Evolutionary conservation across 2,113 vertebrate genomes (phyloP).

Genomic region (Brevimyrus niger): DNA sequence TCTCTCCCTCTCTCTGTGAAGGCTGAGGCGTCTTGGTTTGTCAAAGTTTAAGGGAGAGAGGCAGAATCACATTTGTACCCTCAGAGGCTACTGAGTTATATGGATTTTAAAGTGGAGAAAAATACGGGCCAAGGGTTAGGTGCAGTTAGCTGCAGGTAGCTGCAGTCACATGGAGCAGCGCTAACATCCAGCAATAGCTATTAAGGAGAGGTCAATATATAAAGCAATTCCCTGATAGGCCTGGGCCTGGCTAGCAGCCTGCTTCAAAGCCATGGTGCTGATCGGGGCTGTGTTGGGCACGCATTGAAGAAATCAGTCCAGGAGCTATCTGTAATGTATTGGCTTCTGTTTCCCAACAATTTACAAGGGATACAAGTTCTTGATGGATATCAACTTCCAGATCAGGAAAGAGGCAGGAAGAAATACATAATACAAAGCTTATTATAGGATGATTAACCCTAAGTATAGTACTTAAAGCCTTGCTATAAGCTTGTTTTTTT

Average conservation of each 20-base stretch:
- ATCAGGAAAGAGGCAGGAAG: neutral
- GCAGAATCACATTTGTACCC: neutral
- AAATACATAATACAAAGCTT: neutral
- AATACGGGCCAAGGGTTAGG: neutral
- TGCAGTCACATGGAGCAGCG: neutral
- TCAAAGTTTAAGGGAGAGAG: neutral
- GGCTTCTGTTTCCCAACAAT: neutral
- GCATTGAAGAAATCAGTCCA: neutral
- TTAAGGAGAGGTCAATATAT: neutral
- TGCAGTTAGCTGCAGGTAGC: neutral
- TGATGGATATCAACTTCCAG: neutral
- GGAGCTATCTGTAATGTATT: neutral
- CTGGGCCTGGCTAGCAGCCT: neutral
- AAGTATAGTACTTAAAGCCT: slow-evolving; percentile 1
- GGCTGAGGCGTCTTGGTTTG: slow-evolving; percentile 30
- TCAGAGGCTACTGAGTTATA: neutral
- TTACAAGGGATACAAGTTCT: neutral
- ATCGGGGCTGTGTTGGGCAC: neutral
- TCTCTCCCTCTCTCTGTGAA: neutral
- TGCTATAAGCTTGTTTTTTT: neutral
- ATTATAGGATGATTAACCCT: slow-evolving; percentile 15
- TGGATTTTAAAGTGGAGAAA: slow-evolving; percentile 3
- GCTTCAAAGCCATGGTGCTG: neutral
- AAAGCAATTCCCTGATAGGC: neutral
- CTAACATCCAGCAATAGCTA: neutral